Evolutionary conservation across 1,140 invertebrate species (phyloP), one percentile per base, ranked within the genome.

Genomic region (Zaprionus vittiger): DNA sequence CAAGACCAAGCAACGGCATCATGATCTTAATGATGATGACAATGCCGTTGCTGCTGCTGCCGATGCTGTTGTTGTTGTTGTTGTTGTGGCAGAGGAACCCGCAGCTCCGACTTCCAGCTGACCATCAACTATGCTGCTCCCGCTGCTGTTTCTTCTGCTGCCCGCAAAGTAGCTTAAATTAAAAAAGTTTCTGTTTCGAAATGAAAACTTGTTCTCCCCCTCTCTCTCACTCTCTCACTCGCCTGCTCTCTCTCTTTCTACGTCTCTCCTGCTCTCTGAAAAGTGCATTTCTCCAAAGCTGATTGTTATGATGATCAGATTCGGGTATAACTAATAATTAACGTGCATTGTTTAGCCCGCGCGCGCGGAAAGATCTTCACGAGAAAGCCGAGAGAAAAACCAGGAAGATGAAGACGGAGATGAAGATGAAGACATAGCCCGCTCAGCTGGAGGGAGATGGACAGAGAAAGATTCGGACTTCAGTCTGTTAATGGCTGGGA

Each of bases 151-250:
- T 15, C 61, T 6, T 2, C n/a, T 47, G 41, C 41, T 47, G 41
- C 41, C 41, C n/a, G n/a, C 41, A 78, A 79, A 81, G 78, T 81
- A 80, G 78, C 78, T 81, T 80, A 80, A 73, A 77, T 84, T 84
- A 73, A 84, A 73, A 74, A 74, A 59, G 38, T 52, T 22, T 56
- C 26, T 49, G 28, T 22, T 20, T 34, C 31, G 17, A 64, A 62
- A 59, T 31, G 14, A 54, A 66, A 77, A 76, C 73, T 49, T 34
- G 72, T 74, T 74, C 24, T 54, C 28, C 9, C 41, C 5, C 41
- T 9, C 15, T 3, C n/a, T n/a, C 22, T 31, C 28, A 15, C 28
- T 2, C 11, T 14, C 41, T 12, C 61, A 2, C 61, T 52, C 17
- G 31, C 47, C 38, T 54, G 17, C 34, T 15, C 37, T 6, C 20